These are phyloP conservation scores for Coelinius sp. DNA, from an alignment of 2,888 invertebrate genomes.

Conservation along the genomic window DNA sequence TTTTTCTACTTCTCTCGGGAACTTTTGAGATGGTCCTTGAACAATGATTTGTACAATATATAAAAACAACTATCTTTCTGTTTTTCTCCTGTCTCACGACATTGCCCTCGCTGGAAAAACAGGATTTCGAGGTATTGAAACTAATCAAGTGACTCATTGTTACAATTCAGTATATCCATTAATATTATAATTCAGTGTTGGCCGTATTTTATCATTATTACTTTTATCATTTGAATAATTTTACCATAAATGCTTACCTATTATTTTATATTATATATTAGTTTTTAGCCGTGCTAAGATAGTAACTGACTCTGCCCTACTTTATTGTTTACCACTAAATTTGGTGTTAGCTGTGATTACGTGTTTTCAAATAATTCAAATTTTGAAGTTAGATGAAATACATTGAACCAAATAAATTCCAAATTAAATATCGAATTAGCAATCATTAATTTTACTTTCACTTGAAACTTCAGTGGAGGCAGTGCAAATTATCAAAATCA, in stretches of 20 bases:
- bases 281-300: conserved; percentile 18
- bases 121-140: conserved; percentile 88
- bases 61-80: conserved; percentile 71
- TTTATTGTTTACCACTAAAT: conserved; percentile 8
- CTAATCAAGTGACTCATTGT: conserved; percentile 60
- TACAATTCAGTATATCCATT: conserved; percentile 58
- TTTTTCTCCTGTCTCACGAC: conserved; percentile 80
- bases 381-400: neutral
- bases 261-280: conserved; percentile 16
- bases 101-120: conserved; percentile 76
- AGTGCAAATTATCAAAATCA: conserved; percentile 5
- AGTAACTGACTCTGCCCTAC: neutral
- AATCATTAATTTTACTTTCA: neutral
- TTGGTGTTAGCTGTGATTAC: conserved; percentile 12
- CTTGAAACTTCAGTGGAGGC: neutral
- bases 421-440: neutral
- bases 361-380: conserved; percentile 18
- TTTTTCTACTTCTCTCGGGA: conserved; percentile 67
- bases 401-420: neutral
- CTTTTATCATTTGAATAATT: neutral
- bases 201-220: conserved; percentile 57
- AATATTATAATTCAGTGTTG: conserved; percentile 61
- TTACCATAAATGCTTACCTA: neutral
- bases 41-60: conserved; percentile 60
- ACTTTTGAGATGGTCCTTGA: conserved; percentile 74